Evolutionary conservation across 2,888 invertebrate species (phyloP).

Genomic region (Drosophila kuntzei): DNA sequence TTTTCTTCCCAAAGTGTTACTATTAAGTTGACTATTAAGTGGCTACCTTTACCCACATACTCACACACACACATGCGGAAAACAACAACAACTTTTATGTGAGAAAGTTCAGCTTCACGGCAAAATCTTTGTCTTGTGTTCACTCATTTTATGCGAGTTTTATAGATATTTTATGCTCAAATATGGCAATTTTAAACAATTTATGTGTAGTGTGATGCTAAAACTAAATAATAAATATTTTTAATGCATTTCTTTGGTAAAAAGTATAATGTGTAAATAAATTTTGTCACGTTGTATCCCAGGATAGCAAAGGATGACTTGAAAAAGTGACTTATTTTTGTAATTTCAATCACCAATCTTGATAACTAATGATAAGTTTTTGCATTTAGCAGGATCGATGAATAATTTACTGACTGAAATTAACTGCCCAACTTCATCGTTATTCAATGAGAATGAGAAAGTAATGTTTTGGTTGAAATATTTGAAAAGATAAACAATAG

Average conservation of each 20-base stretch:
- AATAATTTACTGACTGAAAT: no score
- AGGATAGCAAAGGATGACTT: no score
- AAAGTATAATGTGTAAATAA: not conserved
- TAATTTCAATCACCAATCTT: no score
- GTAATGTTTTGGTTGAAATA: no score
- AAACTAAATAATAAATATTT: constrained; percentile 16
- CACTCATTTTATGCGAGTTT: constrained; percentile 69
- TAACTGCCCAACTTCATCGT: no score
- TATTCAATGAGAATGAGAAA: no score
- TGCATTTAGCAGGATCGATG: no score
- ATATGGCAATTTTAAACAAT: constrained; percentile 67
- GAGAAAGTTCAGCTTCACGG: constrained; percentile 57
- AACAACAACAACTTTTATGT: constrained; percentile 56
- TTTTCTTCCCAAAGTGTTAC: constrained; percentile 40
- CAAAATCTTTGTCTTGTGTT: constrained; percentile 46
- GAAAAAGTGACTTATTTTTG: no score
- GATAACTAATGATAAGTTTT: no score
- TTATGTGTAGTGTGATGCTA: constrained; percentile 48
- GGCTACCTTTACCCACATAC: constrained; percentile 22
- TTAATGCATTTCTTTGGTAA: not conserved
- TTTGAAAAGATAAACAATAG: not conserved
- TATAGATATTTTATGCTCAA: constrained; percentile 71
- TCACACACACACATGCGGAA: constrained; percentile 13
- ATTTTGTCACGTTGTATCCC: no score
- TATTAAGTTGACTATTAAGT: constrained; percentile 57